phyloP scores from a whole-genome alignment of 2,797 vertebrate species.

The Sparus aurata region DNA sequence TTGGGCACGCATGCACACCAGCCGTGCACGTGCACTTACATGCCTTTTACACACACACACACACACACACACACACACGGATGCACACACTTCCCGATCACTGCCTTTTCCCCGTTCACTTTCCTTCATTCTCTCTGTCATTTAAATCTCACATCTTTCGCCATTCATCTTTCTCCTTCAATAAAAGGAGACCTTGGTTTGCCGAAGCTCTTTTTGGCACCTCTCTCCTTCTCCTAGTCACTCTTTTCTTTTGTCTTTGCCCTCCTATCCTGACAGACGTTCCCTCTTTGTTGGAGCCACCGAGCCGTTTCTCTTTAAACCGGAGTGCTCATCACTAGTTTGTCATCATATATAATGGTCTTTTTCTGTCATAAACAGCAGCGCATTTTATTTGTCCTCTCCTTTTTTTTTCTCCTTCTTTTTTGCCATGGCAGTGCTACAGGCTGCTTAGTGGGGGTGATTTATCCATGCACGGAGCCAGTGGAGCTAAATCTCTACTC shows the following conservation, averaged over 20 bases:
- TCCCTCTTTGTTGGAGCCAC: slow-evolving; percentile 52
- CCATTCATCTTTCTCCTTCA: slow-evolving; percentile 62
- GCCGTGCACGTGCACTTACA: background rate
- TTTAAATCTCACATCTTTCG: slow-evolving; percentile 56
- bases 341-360: slow-evolving; percentile 67
- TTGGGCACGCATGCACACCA: slow-evolving; percentile 6
- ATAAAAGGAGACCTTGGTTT: slow-evolving; percentile 60
- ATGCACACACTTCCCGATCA: slow-evolving; percentile 33
- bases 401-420: slow-evolving; percentile 16
- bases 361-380: slow-evolving; percentile 69
- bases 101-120: slow-evolving; percentile 21
- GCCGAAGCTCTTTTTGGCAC: slow-evolving; percentile 39
- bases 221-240: slow-evolving; percentile 38
- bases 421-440: slow-evolving; percentile 57
- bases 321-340: slow-evolving; percentile 68
- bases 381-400: slow-evolving; percentile 70
- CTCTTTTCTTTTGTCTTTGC: slow-evolving; percentile 43
- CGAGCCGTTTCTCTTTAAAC: slow-evolving; percentile 62
- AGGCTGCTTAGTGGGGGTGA: slow-evolving; percentile 78
- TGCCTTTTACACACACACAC: slow-evolving; percentile 18
- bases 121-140: slow-evolving; percentile 57
- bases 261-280: slow-evolving; percentile 47
- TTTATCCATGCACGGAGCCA: slow-evolving; percentile 79
- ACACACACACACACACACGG: slow-evolving; percentile 18
- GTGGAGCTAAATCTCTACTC: slow-evolving; percentile 79